phyloP scores from a whole-genome alignment of 2,888 invertebrate species.

The Isotomurus palustris region DNA sequence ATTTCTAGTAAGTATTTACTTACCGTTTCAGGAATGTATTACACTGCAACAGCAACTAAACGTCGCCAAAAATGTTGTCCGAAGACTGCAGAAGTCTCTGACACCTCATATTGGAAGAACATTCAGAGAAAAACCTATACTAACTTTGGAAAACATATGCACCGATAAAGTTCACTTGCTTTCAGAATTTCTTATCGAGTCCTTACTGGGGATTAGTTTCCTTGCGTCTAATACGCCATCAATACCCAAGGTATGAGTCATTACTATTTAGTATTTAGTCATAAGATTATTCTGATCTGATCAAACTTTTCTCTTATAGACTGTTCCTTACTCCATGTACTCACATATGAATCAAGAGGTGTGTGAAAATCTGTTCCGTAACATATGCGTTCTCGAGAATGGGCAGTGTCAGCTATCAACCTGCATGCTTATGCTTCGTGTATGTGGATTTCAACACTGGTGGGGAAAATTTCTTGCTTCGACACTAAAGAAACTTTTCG shows the following conservation, averaged over 20 bases:
- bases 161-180: constrained; percentile 79
- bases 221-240: constrained; percentile 29
- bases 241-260: constrained; percentile 14
- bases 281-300: neutral
- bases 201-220: constrained; percentile 57
- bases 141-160: constrained; percentile 56
- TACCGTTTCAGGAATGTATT: constrained; percentile 66
- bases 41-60: constrained; percentile 85
- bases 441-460: constrained; percentile 71
- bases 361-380: constrained; percentile 65
- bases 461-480: constrained; percentile 89
- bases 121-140: constrained; percentile 10
- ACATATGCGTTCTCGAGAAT: constrained; percentile 70
- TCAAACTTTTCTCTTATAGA: constrained; percentile 33
- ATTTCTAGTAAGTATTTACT: neutral
- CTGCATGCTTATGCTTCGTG: constrained; percentile 71
- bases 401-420: constrained; percentile 73
- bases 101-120: constrained; percentile 38
- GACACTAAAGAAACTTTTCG: constrained; percentile 71
- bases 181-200: constrained; percentile 75
- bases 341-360: constrained; percentile 51
- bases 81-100: constrained; percentile 63
- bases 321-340: constrained; percentile 48
- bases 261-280: neutral
- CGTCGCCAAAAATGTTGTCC: constrained; percentile 70